A percentile compares a stretch with the other conserved stretches of the same genome.
phyloP scores from a whole-genome alignment of 1,140 invertebrate genomes.

The Drosophila paulistorum region DNA sequence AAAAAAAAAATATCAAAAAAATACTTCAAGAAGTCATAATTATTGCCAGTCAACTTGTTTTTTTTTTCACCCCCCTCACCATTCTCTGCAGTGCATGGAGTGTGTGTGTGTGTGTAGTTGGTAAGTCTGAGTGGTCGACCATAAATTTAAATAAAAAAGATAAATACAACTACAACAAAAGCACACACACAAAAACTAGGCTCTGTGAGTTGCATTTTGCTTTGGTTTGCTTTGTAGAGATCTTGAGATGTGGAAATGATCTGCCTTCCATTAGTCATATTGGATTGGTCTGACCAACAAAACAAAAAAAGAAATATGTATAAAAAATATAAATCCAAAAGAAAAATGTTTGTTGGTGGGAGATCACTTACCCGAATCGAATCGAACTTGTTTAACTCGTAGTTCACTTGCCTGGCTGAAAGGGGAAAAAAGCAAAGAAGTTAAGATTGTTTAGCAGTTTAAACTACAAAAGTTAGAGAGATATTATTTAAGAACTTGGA shows the following conservation, averaged over 20 bases:
- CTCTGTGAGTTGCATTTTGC: slow-evolving; percentile 33
- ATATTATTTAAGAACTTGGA: neutral
- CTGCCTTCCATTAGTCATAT: slow-evolving; percentile 50
- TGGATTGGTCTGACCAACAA: slow-evolving; percentile 33
- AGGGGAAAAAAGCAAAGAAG: neutral
- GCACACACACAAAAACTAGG: slow-evolving; percentile 8
- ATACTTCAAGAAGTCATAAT: slow-evolving; percentile 76
- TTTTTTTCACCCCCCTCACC: neutral
- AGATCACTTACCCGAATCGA: slow-evolving; percentile 40
- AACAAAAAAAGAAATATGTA: neutral
- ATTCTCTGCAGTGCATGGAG: neutral
- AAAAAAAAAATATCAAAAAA: slow-evolving; percentile 24
- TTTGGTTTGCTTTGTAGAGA: slow-evolving; percentile 21
- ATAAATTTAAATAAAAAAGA: slow-evolving; percentile 59
- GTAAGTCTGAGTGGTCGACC: slow-evolving; percentile 23
- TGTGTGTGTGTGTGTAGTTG: slow-evolving; percentile 5
- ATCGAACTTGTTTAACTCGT: slow-evolving; percentile 4
- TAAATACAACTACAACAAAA: slow-evolving; percentile 49
- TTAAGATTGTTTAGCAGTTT: neutral
- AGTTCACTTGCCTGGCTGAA: neutral
- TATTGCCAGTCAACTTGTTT: slow-evolving; percentile 74
- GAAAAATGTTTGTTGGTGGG: slow-evolving; percentile 23
- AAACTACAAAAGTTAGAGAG: too few relatives aligned
- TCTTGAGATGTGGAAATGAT: slow-evolving; percentile 43
- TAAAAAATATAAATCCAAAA: slow-evolving; percentile 3